Evolutionary conservation across 1,140 invertebrate species (phyloP), one percentile per base, ranked within the genome.

Genomic region (Harpegnathos saltator): DNA sequence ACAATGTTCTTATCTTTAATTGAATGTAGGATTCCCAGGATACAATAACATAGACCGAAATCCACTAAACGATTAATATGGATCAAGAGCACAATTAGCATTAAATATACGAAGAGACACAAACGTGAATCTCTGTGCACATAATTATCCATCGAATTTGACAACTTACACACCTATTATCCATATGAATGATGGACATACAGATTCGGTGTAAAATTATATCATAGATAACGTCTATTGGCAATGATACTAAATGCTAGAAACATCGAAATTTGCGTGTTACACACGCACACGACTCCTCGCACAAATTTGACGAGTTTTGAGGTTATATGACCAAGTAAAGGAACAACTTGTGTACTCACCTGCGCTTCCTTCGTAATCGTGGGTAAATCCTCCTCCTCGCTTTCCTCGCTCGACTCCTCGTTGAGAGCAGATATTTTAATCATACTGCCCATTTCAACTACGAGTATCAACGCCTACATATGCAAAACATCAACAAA

Each of bases 351-450:
- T 22, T 5, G 50, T 17, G 83, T 66, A 33, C 19, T 83, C 93
- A 96, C 95, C 92, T 97, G 95, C 14, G 96, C 96, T 92, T 97
- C 96, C 89, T 95, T 96, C 0, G 96, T 96, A n/a, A 96, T 92
- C 19, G 93, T 91, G n/a, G 94, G 93, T 61, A 92, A 93, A 85
- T 95, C 94, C 68, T 95, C 95, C 85, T 95, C 95, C 86, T 95
- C 95, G 88, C 95, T 95, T 69, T 96, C 96, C 22, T 95, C 95
- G 61, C 95, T 95, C 0, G 94, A 94, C 83, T 95, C 95, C 83
- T 96, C 95, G 91, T 97, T 97, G 17, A 97, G 92, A 3, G 97
- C 96, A 54, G 95, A 94, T 91, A 97, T 96, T 92, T 96, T 95
- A 71, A 97, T 96, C 96, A 96, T 96, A 74, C 91, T 93, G 22